Base-by-base conservation (phyloP, 1,140 invertebrate genomes). In the Bombus superbus region DNA sequence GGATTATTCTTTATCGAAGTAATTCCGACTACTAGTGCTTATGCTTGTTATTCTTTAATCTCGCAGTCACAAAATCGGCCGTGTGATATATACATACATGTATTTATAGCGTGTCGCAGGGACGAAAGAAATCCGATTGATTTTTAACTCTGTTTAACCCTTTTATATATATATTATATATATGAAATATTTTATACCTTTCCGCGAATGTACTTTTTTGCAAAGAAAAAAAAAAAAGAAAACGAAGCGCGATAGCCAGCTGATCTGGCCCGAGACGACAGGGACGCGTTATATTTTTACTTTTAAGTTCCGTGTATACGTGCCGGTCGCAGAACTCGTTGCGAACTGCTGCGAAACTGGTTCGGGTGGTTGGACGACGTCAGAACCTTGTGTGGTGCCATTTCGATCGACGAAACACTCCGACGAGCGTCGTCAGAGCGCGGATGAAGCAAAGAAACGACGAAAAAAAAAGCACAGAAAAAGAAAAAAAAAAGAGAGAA, bases 21-120 rank as follows among this genome's bases (percentile, higher is more conserved):
- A 87, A 85, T 90, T 28, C 28, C 80, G 86, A 87, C 79, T 87
- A 86, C 79, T 89, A 89, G 83, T 74, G 83, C 86, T 90, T 88
- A 88, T 90, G 89, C 91, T 92, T 90, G 83, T 91, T 86, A 71
- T 88, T 88, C 83, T 86, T 75, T 91, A 92, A 89, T 92, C 93
- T 94, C 93, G 94, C 93, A 94, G 93, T 94, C 94, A 94, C 89
- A 93, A 94, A 94, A 94, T 94, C 88, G 91, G 87, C 91, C 90
- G 90, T 92, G 89, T 91, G 88, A 88, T 92, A 92, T 88, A 88
- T 28, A 66, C 22, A 59, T 87, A 80, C 68, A 78, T 89, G 86
- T 88, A 88, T 86, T 86, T 85, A 81, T 76, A 78, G 77, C 82
- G 38, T 83, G 81, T 77, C 71, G 73, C 82, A 85, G 73, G 32